These are phyloP conservation scores for Pseudomyrmex dendroicus DNA, from an alignment of 1,140 invertebrate genomes.

Conservation along the genomic window DNA sequence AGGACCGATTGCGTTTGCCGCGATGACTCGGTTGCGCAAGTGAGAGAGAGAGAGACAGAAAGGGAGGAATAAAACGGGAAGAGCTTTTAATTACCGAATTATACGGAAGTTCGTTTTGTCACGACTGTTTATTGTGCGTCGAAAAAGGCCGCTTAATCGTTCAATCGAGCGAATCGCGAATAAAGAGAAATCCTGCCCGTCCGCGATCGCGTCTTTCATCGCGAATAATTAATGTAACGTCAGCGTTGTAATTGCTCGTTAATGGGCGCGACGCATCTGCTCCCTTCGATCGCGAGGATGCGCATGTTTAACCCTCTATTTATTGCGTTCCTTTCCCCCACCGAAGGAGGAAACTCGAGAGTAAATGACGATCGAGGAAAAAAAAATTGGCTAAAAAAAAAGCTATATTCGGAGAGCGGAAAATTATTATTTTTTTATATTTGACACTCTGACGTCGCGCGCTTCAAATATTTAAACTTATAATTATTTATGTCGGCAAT, in stretches of 20 bases:
- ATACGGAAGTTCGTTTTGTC: conserved; percentile 69
- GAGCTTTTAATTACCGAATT: conserved; percentile 83
- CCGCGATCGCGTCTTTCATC: conserved; percentile 47
- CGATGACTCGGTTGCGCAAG: conserved; percentile 15
- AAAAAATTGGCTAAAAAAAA: conserved; percentile 26
- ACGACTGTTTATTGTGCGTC: conserved; percentile 65
- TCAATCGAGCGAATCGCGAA: conserved; percentile 81
- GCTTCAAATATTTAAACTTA: conserved; percentile 22
- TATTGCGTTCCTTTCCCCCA: neutral
- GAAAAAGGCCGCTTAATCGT: conserved; percentile 76
- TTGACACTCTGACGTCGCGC: neutral
- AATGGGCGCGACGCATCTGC: conserved; percentile 77
- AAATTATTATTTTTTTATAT: neutral
- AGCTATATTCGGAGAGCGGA: neutral
- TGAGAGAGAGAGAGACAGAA: conserved; percentile 39
- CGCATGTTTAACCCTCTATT: conserved; percentile 16
- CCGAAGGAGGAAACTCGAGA: neutral
- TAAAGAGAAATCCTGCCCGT: conserved; percentile 73
- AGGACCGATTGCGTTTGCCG: conserved; percentile 19
- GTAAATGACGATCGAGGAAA: neutral
- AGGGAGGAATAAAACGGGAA: conserved; percentile 14
- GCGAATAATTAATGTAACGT: conserved; percentile 77
- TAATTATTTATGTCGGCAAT: conserved; percentile 58
- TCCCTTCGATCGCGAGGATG: conserved; percentile 1
- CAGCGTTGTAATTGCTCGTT: conserved; percentile 80